Evolutionary conservation across 1,140 invertebrate species (phyloP), one percentile per base, ranked within the genome.

Genomic region (Drosophila miranda): DNA sequence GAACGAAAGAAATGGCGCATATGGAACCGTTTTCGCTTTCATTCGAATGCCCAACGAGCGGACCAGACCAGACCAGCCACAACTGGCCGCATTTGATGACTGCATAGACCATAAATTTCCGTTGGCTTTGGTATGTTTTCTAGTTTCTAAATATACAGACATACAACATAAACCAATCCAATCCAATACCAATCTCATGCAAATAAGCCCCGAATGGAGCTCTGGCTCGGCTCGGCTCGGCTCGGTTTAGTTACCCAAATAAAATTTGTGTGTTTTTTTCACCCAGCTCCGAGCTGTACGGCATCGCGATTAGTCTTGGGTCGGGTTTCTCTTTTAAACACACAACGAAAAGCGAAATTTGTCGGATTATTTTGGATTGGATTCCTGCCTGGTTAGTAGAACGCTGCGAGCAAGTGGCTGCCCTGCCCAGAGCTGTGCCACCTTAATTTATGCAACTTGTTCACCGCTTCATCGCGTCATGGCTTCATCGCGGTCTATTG

Each of bases 321-420:
- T 86, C 82, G 75, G 70, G 84, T 86, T 86, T 86, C 82, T 86
- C 82, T 86, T 86, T 86, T 78, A 70, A 62, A 63, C 75, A 57
- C 63, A 68, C 63, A 68, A 84, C 77, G 74, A 86, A 86, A 87
- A 86, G 82, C 82, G 82, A 86, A 87, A 86, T 86, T 74, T 26
- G 23, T 26, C 23, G 23, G 23, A 26, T 26, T 26, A 26, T 26
- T 87, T 87, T 81, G 59, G 63, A 78, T 77, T 86, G 56, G 63
- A 78, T 77, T 86, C 78, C 75, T 77, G 23, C 78, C 75, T 87
- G 81, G 81, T 87, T 86, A 86, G 82, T 86, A 86, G 81, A 86
- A 86, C 81, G 55, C 67, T 77, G 52, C 75, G 53, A 66, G 64
- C 61, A 61, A 62, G 52, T 61, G 30, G 56, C 53, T 41, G 23